Evolutionary conservation across 1,140 invertebrate species (phyloP).

Genomic region (Orchesella cincta): DNA sequence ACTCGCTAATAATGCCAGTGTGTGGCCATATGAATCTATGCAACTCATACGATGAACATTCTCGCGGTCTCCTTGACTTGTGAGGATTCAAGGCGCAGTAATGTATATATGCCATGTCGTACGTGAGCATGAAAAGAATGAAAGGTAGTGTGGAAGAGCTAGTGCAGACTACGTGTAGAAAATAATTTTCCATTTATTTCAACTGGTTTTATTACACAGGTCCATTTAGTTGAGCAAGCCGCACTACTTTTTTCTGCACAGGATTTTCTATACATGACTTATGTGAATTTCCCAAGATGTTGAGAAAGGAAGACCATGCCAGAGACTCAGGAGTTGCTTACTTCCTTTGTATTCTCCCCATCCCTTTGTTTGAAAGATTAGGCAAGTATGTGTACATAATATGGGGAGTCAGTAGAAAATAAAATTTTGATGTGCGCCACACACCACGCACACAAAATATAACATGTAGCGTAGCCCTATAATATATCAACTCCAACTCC

Average conservation of each 20-base stretch:
- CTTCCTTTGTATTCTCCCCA: not conserved
- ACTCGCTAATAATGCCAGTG: no score
- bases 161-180: no score
- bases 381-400: not conserved
- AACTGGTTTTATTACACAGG: conserved; percentile 7
- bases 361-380: not conserved
- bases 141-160: no score
- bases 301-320: no score
- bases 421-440: not conserved
- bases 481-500: no score
- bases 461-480: no score
- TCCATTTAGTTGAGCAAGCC: not conserved
- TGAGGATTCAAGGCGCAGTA: not conserved
- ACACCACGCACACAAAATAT: not conserved
- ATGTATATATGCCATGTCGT: no score
- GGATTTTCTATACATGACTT: conserved; percentile 7
- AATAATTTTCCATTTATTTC: conserved; percentile 20
- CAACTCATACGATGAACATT: no score
- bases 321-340: not conserved
- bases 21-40: no score
- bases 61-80: no score
- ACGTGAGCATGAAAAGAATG: no score
- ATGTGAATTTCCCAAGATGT: not conserved
- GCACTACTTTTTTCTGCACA: not conserved
- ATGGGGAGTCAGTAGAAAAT: not conserved